Base-by-base conservation (phyloP, 2,888 invertebrate species). In the Ennomos quercinarius region DNA sequence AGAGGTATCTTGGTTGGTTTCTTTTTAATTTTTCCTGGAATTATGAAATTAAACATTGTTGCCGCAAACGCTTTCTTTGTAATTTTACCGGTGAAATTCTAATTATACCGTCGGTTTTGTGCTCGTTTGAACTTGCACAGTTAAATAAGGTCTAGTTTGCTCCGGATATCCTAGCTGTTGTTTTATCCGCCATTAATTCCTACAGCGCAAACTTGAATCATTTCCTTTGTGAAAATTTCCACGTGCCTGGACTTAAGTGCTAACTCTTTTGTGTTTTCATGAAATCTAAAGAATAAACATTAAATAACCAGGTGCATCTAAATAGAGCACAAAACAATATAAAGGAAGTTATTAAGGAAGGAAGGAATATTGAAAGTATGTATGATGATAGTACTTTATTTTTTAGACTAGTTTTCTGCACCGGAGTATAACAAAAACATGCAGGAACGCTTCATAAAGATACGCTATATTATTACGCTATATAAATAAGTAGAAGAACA, bases 81-180 rank as follows among this genome's bases (percentile, higher is more conserved):
- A 50, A 57, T 57, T 44, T 50, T 53, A 43, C 44, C 46, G 39
- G 35, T 42, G 9, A 48, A 52, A n/a, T 46, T 50, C 56, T 56
- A 59, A 62, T 60, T 61, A 53, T 35, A 44, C 49, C 41, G 55
- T 42, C 57, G 47, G 49, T 53, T 61, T 61, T 59, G 54, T 56
- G 60, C 55, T 58, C 43, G 36, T 49, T 36, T 45, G 27, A 48
- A 51, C 39, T 63, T 35, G 52, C 56, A 44, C 53, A 48, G 56
- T 56, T 52, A 52, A 49, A 44, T 46, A 57, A 63, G 63, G 62
- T 58, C 51, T 52, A 50, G 62, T 49, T 55, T 49, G 61, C 51
- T 46, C 50, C 61, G 61, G 65, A 61, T 58, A 65, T 65, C 56
- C 65, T 61, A 58, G 63, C 60, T 62, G 61, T 60, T 60, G 57